These are phyloP conservation scores for Proisotoma minuta DNA, from an alignment of 2,888 invertebrate species.

Conservation along the genomic window DNA sequence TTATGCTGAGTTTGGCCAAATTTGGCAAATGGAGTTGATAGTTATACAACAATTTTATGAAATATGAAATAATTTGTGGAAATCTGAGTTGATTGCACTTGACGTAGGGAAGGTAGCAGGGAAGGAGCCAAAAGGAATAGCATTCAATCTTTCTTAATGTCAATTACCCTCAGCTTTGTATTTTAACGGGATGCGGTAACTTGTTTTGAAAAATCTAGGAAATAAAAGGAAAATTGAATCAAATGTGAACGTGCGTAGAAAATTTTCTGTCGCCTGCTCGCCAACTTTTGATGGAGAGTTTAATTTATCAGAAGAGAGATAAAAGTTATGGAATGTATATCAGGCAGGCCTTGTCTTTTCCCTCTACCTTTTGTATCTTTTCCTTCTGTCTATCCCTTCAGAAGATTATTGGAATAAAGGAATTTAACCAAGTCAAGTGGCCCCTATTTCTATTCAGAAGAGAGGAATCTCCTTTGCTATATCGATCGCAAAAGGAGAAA, in stretches of 20 bases:
- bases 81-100: too few relatives aligned
- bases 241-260: too few relatives aligned
- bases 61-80: too few relatives aligned
- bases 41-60: too few relatives aligned
- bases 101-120: background rate
- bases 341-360: background rate
- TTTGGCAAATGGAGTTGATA: too few relatives aligned
- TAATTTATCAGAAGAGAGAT: background rate
- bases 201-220: too few relatives aligned
- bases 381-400: background rate
- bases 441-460: background rate
- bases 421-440: constrained; percentile 22
- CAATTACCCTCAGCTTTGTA: background rate
- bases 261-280: too few relatives aligned
- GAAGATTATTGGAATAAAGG: constrained; percentile 7
- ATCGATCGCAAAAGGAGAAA: too few relatives aligned
- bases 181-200: background rate
- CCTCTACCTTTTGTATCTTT: background rate
- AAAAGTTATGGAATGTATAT: background rate
- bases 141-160: background rate
- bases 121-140: background rate
- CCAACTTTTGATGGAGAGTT: too few relatives aligned
- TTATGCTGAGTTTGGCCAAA: too few relatives aligned
- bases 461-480: constrained; percentile 4
- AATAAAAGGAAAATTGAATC: too few relatives aligned